Percentiles rank a stretch among this genome's conserved stretches.
Conservation (phyloP, 2,113 vertebrate genomes). For the Notechis scutatus region DNA sequence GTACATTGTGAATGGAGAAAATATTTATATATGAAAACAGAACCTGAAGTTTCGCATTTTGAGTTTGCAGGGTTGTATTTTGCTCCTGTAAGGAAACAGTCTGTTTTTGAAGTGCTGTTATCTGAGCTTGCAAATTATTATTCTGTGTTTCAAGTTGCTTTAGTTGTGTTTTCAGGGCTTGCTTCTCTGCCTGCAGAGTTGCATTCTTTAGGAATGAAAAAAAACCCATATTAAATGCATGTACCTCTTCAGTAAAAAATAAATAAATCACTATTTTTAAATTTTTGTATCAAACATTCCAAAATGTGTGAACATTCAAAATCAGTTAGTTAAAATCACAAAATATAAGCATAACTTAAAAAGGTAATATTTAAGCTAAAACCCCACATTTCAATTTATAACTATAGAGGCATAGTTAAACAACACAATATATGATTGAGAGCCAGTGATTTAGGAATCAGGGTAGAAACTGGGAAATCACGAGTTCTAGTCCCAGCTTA, state of each 20-base stretch:
- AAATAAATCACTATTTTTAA: background rate
- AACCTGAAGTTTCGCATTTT: slow-evolving; percentile 97
- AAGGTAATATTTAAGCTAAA: background rate
- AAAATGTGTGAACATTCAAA: background rate
- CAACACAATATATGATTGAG: background rate
- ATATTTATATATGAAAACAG: slow-evolving; percentile 30
- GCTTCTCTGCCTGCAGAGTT: slow-evolving; percentile 95
- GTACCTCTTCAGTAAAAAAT: background rate
- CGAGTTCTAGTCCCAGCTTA: too few species aligned
- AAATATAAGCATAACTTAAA: background rate
- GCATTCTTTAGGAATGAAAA: slow-evolving; percentile 80
- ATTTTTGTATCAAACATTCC: background rate
- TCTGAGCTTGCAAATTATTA: slow-evolving; percentile 94
- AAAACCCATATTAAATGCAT: background rate
- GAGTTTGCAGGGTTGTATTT: slow-evolving; percentile 92
- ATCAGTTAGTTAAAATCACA: background rate
- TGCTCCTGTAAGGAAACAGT: slow-evolving; percentile 92
- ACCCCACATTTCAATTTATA: background rate
- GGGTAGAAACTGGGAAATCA: background rate
- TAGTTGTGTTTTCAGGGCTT: slow-evolving; percentile 90
- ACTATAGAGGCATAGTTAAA: background rate
- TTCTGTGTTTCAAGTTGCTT: slow-evolving; percentile 95
- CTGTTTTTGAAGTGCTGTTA: slow-evolving; percentile 91
- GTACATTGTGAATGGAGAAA: background rate
- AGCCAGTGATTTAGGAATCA: background rate